Conservation (phyloP, 2,113 vertebrate genomes). For the Cyphomyrus plagiostoma region DNA sequence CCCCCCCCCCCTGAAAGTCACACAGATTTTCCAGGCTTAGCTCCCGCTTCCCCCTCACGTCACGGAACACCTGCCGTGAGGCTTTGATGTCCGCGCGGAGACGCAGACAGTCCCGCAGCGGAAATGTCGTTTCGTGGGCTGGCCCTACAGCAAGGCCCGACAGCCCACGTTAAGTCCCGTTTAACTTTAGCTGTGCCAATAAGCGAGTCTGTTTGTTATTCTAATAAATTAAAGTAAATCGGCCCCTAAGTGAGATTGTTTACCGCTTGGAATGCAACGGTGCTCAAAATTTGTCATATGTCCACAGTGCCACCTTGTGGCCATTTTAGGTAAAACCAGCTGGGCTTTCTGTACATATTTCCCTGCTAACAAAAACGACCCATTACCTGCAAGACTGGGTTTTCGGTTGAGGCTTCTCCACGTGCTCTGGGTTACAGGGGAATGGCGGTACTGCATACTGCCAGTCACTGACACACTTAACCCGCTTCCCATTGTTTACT, state of each 20-base stretch:
- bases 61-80: slow-evolving; percentile 65
- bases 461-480: not conserved
- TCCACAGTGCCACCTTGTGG: slow-evolving; percentile 17
- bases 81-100: slow-evolving; percentile 70
- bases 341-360: not conserved
- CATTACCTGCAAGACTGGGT: not conserved
- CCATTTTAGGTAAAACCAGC: not conserved
- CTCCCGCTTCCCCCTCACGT: slow-evolving; percentile 69
- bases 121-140: not conserved
- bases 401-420: not conserved
- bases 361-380: slow-evolving; percentile 25
- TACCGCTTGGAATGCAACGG: not conserved
- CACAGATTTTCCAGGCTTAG: slow-evolving; percentile 67
- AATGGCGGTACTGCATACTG: not conserved
- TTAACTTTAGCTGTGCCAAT: not conserved
- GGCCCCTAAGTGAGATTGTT: not conserved
- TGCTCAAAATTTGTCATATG: not conserved
- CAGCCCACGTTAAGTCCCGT: not conserved
- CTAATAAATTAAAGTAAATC: not conserved
- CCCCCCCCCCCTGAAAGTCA: slow-evolving; percentile 28
- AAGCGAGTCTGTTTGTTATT: not conserved
- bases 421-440: not conserved
- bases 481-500: not conserved
- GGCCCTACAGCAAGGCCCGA: not conserved
- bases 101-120: slow-evolving; percentile 62